Base-by-base conservation (phyloP, 2,113 vertebrate genomes). In the Otis tarda region DNA sequence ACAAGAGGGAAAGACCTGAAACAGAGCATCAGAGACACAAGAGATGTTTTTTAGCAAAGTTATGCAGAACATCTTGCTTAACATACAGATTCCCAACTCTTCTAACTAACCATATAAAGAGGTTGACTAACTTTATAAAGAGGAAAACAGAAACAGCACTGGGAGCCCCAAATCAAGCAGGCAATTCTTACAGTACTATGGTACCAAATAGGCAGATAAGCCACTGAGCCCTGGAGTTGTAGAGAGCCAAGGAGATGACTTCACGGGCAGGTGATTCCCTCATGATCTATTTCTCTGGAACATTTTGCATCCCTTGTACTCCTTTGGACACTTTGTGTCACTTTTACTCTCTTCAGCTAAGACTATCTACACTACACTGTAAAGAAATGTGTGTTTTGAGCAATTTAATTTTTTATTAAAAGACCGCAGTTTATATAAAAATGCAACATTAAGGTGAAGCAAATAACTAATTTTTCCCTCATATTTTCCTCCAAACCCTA, bases 251-350 rank as follows among this genome's bases (percentile, higher is more conserved):
- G 23, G 20, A 82, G 31, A 52, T 18, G 4, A 70, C 15, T 84
- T 59, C 31, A 63, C 3, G 7, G 41, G 6, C 35, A 63, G 52
- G 18, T 79, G 39, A 60, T 5, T 63, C 39, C 53, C 57, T 60
- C 1, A 0, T 4, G 2, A 39, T n/a, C 13, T n/a, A 2, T 31
- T 67, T 68, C 52, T 84, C 9, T 68, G 50, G 23, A 30, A 10
- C 49, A 74, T 24, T 83, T 27, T 45, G 7, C 64, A 80, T 37
- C 17, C 4, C 37, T 50, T 55, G 27, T n/a, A 56, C 21, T 92
- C 56, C 43, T 52, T 4, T 50, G 37, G 31, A 90, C n/a, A 45
- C 8, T 57, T 27, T 28, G 45, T 4, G 23, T 21, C 52, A 61
- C 43, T 41, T n/a, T 60, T 43, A 64, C 3, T 14, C 33, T 41